These are phyloP conservation scores for Eristalis tenax DNA, from an alignment of 2,888 invertebrate species.

Conservation along the genomic window DNA sequence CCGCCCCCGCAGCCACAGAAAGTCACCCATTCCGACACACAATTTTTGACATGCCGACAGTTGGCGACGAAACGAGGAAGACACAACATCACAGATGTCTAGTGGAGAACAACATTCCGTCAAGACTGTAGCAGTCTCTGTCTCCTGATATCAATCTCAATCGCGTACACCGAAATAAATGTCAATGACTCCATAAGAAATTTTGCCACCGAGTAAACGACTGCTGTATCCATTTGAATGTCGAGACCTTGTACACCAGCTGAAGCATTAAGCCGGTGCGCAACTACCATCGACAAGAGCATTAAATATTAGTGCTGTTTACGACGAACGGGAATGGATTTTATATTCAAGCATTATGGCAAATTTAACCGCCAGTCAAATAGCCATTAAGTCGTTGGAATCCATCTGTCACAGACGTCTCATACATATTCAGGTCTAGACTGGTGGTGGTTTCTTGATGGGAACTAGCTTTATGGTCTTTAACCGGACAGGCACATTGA, in stretches of 20 bases:
- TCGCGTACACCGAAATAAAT: neutral
- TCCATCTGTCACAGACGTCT: neutral
- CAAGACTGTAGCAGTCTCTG: neutral
- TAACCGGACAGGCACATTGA: no score
- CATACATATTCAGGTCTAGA: neutral
- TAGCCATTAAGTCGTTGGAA: neutral
- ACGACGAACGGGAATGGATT: neutral
- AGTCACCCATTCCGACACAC: no score
- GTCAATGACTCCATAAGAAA: neutral
- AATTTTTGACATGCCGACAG: no score
- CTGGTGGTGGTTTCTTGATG: neutral
- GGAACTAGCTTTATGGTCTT: neutral
- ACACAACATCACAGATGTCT: no score
- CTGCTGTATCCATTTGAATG: neutral
- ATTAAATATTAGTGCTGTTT: neutral
- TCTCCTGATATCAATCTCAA: neutral
- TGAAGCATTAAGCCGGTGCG: neutral
- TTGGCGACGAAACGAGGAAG: no score
- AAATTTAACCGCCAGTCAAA: neutral
- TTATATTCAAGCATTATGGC: neutral
- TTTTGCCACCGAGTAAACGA: neutral
- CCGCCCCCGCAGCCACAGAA: no score
- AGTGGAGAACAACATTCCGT: no score
- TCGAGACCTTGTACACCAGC: neutral
- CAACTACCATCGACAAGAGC: neutral